phyloP scores from a whole-genome alignment of 2,888 invertebrate species.

The Chaetogeoica ovagalla region DNA sequence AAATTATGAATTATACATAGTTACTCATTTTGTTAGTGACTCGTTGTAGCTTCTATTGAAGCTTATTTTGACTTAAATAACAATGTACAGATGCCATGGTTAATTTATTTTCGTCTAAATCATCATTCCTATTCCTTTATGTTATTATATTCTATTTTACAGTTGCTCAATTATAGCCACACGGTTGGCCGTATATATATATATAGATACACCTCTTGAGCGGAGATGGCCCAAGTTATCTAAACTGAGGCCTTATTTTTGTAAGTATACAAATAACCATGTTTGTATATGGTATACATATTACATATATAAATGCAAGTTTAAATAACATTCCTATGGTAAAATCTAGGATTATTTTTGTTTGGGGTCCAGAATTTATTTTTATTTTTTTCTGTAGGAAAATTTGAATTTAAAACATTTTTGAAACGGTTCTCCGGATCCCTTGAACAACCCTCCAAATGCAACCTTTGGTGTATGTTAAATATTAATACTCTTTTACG shows the following conservation, averaged over 20 bases:
- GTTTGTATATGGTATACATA: too few species aligned
- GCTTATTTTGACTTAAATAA: slow-evolving; percentile 47
- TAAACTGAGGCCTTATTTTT: neutral
- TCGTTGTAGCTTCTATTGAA: slow-evolving; percentile 53
- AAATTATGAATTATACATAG: slow-evolving; percentile 48
- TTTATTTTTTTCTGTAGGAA: neutral
- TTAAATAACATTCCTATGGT: neutral
- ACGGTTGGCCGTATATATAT: neutral
- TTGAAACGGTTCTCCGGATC: neutral
- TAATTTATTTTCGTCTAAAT: slow-evolving; percentile 27
- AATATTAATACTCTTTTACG: too few species aligned
- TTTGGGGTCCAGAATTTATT: neutral
- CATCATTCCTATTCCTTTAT: slow-evolving; percentile 24
- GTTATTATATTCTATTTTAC: slow-evolving; percentile 13
- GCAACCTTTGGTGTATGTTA: neutral
- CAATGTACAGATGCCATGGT: slow-evolving; percentile 38
- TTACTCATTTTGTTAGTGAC: slow-evolving; percentile 53
- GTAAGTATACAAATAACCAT: neutral
- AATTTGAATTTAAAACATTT: neutral
- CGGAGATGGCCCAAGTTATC: neutral
- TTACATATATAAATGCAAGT: neutral
- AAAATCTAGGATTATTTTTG: neutral
- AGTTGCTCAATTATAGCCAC: slow-evolving; percentile 14
- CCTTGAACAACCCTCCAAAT: neutral
- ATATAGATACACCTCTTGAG: neutral